Evolutionary conservation across 2,797 vertebrate species (phyloP).

Genomic region (Syncerus caffer): DNA sequence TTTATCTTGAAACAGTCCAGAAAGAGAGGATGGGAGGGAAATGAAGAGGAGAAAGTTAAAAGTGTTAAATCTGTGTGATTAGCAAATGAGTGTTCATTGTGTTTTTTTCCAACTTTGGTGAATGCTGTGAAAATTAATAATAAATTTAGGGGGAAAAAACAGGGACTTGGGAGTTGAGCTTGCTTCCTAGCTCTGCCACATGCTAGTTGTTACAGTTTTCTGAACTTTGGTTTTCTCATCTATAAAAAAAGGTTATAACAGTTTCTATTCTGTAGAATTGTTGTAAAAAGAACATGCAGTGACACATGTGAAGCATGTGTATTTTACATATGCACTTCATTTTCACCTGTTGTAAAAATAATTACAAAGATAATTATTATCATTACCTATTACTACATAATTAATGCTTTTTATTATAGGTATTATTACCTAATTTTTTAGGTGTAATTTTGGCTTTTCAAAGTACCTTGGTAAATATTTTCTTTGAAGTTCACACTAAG

Average conservation of each 20-base stretch:
- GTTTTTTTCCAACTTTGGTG: not conserved
- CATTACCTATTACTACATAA: not conserved
- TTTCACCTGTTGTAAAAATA: not conserved
- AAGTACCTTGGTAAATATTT: not conserved
- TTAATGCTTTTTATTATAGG: not conserved
- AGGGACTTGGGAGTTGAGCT: not conserved
- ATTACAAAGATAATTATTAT: not conserved
- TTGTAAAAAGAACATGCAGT: not conserved
- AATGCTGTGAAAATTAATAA: slow-evolving; percentile 19
- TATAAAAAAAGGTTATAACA: not conserved
- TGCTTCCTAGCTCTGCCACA: not conserved
- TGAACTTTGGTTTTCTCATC: not conserved
- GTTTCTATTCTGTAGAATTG: not conserved
- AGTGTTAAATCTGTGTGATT: not conserved
- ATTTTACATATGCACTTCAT: not conserved
- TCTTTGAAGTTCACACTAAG: not conserved
- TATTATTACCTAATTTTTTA: not conserved
- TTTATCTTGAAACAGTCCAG: not conserved
- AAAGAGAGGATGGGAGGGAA: not conserved
- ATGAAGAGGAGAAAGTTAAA: not conserved
- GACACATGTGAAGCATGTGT: not conserved
- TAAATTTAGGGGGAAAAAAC: not conserved
- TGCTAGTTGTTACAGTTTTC: not conserved
- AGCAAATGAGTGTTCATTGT: not conserved
- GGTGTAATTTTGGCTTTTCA: not conserved